Evolutionary conservation across 2,888 invertebrate species (phyloP), one percentile per base, ranked within the genome.

Genomic region (Apodemia hepburni): DNA sequence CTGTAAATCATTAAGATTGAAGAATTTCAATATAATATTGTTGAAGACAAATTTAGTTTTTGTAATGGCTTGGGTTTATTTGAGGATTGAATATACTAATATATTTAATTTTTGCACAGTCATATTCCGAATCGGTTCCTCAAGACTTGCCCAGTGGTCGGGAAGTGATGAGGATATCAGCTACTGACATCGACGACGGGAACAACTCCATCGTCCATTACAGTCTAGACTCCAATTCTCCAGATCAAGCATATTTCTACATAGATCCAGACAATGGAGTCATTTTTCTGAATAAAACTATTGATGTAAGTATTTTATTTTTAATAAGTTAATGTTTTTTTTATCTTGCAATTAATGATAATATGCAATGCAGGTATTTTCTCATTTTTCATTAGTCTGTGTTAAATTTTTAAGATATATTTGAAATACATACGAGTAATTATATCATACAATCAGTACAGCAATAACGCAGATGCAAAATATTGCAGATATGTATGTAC

Each of bases 111-210:
- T 75, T 68, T 77, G 71, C 73, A 74, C 85, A 92, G 92, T 87
- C 90, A 60, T 92, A 92, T 81, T 87, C 89, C 77, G 96, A 97
- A 84, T 95, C 96, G 67, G 96, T 97, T 71, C 96, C 97, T 62
- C 96, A 96, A 92, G 97, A 97, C 85, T 92, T 95, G 72, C 91
- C 92, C 65, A 93, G 94, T 66, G 94, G 93, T 17, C 90, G 93
- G 63, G 95, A 96, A 79, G 96, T 98, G 67, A 96, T 97, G 96
- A 93, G 96, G 79, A 96, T 98, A 80, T 97, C 98, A 65, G 98
- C 98, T 17, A 97, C 97, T 38, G 98, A 98, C 82, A 95, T 97
- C 70, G 98, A 98, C 78, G 96, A 97, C 77, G 97, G 98, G 15
- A 95, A 96, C 78, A 99, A 99, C 89, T 97, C 98, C 65, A 94